These are phyloP conservation scores for Perccottus glenii DNA, from an alignment of 2,113 vertebrate species.

Conservation along the genomic window DNA sequence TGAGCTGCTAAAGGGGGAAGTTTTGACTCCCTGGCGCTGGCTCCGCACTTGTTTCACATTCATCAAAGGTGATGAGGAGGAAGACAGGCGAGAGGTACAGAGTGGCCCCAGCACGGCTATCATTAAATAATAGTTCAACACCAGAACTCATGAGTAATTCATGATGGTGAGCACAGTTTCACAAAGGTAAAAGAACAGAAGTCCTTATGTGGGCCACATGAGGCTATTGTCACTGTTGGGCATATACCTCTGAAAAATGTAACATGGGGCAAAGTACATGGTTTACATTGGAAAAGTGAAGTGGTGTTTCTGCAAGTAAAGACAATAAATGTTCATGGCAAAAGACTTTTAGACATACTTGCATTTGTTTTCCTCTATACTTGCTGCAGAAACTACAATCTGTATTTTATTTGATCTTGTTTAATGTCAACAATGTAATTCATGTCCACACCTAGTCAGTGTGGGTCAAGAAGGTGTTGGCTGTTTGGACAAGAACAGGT, in stretches of 20 bases:
- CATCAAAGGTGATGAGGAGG: constrained; percentile 56
- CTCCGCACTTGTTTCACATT: constrained; percentile 48
- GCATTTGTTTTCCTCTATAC: no score
- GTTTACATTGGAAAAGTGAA: no score
- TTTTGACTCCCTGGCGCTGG: constrained; percentile 21
- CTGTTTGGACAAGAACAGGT: background rate
- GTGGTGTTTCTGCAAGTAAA: no score
- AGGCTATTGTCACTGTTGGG: constrained; percentile 27
- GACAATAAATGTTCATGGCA: no score
- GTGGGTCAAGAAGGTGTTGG: constrained; percentile 16
- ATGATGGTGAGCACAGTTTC: constrained; percentile 54
- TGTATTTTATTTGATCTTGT: background rate
- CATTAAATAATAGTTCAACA: constrained; percentile 66
- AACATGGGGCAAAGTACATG: background rate
- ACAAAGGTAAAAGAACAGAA: constrained; percentile 37
- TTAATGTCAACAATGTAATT: background rate
- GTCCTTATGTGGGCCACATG: constrained; percentile 49
- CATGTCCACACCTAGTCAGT: background rate
- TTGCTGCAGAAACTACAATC: background rate
- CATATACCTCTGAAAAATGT: constrained; percentile 15
- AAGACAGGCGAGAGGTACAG: constrained; percentile 36
- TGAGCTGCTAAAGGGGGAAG: constrained; percentile 36
- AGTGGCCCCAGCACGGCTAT: constrained; percentile 43
- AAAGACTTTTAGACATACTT: no score
- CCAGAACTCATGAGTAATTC: constrained; percentile 68